Conservation (phyloP, 1,140 invertebrate species). For the Anoplophora glabripennis region DNA sequence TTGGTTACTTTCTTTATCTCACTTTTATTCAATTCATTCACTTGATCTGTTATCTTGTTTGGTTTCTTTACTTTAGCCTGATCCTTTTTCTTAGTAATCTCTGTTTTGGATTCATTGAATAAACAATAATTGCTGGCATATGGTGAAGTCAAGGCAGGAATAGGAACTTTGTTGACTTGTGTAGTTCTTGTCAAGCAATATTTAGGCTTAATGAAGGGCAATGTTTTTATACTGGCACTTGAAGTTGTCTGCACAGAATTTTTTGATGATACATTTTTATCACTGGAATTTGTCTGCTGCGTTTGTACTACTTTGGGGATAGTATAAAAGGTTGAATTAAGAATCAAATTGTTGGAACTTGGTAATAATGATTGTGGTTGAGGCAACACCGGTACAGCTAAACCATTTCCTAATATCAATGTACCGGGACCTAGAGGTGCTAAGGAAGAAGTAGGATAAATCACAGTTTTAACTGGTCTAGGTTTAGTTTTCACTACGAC, state of each 20-base stretch:
- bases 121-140: slow-evolving; percentile 36
- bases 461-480: slow-evolving; percentile 30
- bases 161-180: slow-evolving; percentile 69
- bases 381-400: slow-evolving; percentile 35
- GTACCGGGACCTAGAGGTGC: slow-evolving; percentile 37
- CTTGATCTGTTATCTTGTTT: not conserved
- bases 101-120: slow-evolving; percentile 12
- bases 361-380: slow-evolving; percentile 25
- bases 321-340: slow-evolving; percentile 18
- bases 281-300: slow-evolving; percentile 5
- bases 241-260: not conserved
- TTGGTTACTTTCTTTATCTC: not conserved
- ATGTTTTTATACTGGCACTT: slow-evolving; percentile 12
- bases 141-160: slow-evolving; percentile 58
- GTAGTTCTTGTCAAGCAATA: slow-evolving; percentile 58
- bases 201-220: slow-evolving; percentile 34
- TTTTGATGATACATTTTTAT: slow-evolving; percentile 9
- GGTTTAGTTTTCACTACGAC: slow-evolving; percentile 35
- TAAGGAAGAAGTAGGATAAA: slow-evolving; percentile 21
- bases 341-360: slow-evolving; percentile 10
- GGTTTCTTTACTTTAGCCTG: not conserved
- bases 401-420: slow-evolving; percentile 41
- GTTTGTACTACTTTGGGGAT: slow-evolving; percentile 22
- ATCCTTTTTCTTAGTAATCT: slow-evolving; percentile 17
- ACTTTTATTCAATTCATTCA: too few relatives aligned